Percentiles rank a stretch among this genome's conserved stretches.
phyloP scores from a whole-genome alignment of 2,113 vertebrate species.

The Nycticebus coucang region DNA sequence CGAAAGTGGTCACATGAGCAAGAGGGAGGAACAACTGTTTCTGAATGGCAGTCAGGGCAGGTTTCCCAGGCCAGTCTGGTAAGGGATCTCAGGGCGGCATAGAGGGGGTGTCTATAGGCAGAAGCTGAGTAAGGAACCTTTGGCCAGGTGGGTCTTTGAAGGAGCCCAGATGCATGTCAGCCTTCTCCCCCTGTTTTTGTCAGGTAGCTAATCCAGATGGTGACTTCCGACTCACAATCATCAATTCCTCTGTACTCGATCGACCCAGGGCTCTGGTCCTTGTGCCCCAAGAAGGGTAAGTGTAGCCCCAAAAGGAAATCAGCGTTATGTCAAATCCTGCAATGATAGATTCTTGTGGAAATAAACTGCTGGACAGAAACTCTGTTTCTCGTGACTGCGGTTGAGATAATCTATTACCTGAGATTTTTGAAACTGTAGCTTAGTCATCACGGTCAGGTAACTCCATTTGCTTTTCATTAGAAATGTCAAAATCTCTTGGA shows the following conservation, averaged over 20 bases:
- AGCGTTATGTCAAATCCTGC: rapidly evolving
- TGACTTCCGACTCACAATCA: slow-evolving; percentile 91
- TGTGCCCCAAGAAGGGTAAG: slow-evolving; percentile 93
- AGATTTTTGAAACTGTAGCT: not conserved
- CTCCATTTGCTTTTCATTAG: not conserved
- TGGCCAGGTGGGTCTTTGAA: not conserved
- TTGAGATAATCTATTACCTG: not conserved
- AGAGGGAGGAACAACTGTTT: not conserved
- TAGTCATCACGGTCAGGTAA: not conserved
- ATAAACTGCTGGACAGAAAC: not conserved
- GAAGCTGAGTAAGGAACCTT: not conserved
- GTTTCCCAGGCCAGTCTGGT: not conserved
- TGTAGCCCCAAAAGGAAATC: not conserved
- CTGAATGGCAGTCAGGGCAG: not conserved
- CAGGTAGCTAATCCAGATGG: slow-evolving; percentile 96
- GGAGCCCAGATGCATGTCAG: not conserved
- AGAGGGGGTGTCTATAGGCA: not conserved
- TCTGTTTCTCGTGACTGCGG: not conserved
- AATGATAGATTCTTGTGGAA: not conserved
- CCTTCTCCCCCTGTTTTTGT: not conserved
- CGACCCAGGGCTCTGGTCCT: slow-evolving; percentile 94
- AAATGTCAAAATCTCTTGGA: not conserved
- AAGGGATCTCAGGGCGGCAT: rapidly evolving
- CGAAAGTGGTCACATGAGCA: not conserved
- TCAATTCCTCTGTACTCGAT: slow-evolving; percentile 94